phyloP scores from a whole-genome alignment of 1,140 invertebrate species.

The Zaprionus lachaisei region DNA sequence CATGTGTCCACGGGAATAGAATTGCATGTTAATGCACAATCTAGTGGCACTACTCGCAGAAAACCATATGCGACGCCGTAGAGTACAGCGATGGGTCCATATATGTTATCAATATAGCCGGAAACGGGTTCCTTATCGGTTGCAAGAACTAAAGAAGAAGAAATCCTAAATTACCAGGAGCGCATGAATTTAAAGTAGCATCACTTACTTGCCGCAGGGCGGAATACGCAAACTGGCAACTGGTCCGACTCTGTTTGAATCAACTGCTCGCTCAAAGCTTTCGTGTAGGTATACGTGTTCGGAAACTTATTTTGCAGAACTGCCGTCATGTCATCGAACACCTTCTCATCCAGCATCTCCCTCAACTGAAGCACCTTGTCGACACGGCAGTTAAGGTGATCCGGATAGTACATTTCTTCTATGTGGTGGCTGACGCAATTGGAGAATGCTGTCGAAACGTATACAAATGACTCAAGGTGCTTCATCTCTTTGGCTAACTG shows the following conservation, averaged over 20 bases:
- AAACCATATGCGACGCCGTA: conserved; percentile 90
- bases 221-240: conserved; percentile 90
- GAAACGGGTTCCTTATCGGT: conserved; percentile 89
- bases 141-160: conserved; percentile 88
- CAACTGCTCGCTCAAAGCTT: conserved; percentile 91
- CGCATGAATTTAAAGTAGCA: conserved; percentile 87
- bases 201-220: conserved; percentile 89
- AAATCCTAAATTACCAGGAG: conserved; percentile 85
- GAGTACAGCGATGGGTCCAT: conserved; percentile 92
- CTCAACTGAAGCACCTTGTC: conserved; percentile 87
- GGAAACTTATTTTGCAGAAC: conserved; percentile 89
- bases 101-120: conserved; percentile 96
- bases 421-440: conserved; percentile 87
- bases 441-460: conserved; percentile 90
- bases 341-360: conserved; percentile 85
- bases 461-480: conserved; percentile 88
- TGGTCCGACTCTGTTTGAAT: conserved; percentile 87
- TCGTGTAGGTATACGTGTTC: conserved; percentile 94
- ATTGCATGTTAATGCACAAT: conserved; percentile 86
- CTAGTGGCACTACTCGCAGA: conserved; percentile 87
- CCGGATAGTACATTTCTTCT: conserved; percentile 89
- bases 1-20: conserved; percentile 93
- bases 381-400: conserved; percentile 86
- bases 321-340: conserved; percentile 88
- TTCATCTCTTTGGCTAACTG: conserved; percentile 88